Conservation (phyloP, 2,888 invertebrate species). For the Dugesia japonica region DNA sequence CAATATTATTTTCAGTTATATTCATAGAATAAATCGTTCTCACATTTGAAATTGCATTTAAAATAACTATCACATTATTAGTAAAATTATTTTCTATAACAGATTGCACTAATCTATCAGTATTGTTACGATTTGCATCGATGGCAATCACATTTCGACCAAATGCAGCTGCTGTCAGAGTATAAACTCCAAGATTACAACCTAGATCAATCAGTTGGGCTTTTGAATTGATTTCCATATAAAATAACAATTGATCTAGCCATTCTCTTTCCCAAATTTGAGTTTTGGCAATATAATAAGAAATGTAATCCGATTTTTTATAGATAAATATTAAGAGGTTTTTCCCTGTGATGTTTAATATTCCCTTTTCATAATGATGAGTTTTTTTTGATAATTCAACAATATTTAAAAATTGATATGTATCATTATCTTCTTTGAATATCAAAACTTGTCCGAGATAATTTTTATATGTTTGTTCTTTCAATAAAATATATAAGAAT, state of each 20-base stretch:
- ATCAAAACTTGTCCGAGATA: no score
- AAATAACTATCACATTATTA: background rate
- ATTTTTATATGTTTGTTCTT: no score
- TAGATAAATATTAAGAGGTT: no score
- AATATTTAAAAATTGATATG: no score
- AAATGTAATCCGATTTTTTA: no score
- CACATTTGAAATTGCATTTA: conserved; percentile 13
- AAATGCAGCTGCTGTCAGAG: background rate
- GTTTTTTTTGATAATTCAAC: no score
- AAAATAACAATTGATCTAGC: background rate
- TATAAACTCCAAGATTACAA: conserved; percentile 21
- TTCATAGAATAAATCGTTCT: background rate
- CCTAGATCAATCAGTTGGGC: conserved; percentile 16
- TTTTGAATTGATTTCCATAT: background rate
- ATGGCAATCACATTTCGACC: conserved; percentile 13
- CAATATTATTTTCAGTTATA: no score
- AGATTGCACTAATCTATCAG: background rate
- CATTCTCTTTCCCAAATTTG: background rate
- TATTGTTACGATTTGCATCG: conserved; percentile 25
- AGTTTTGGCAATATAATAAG: no score
- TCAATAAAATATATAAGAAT: no score
- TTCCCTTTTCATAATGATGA: no score
- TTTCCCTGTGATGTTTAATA: no score
- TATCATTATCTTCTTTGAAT: no score
- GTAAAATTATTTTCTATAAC: background rate